Conservation (phyloP, 2,113 vertebrate genomes). For the Nannospalax galili region DNA sequence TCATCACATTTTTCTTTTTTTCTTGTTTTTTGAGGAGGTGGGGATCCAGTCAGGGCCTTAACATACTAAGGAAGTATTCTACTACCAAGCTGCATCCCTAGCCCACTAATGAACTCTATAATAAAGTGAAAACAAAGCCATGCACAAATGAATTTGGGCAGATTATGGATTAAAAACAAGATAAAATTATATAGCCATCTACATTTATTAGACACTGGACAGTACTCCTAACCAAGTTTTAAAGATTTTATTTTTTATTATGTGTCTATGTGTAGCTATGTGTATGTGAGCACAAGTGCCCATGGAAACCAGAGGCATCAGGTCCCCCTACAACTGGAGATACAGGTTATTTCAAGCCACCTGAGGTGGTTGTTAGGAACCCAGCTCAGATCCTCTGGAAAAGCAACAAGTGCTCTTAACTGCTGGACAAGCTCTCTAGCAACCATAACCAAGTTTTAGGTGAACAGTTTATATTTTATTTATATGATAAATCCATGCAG, state of each 20-base stretch:
- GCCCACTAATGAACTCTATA: constrained; percentile 8
- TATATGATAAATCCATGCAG: constrained; percentile 33
- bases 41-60: too few species aligned
- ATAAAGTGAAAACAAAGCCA: background rate
- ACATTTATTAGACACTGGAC: constrained; percentile 1
- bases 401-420: too few species aligned
- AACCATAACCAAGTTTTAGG: background rate
- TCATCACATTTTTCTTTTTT: background rate
- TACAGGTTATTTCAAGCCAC: too few species aligned
- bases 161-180: constrained; percentile 54
- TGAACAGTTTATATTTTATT: constrained; percentile 30
- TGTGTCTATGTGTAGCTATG: too few species aligned
- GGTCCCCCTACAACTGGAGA: too few species aligned
- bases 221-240: background rate
- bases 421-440: too few species aligned
- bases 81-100: background rate
- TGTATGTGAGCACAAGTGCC: too few species aligned
- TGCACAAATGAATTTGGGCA: constrained; percentile 43
- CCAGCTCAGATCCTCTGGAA: too few species aligned
- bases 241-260: too few species aligned
- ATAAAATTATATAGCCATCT: constrained; percentile 36
- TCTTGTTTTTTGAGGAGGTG: background rate
- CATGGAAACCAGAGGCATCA: too few species aligned
- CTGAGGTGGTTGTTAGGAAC: too few species aligned
- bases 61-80: too few species aligned